Base-by-base conservation (phyloP, 1,140 invertebrate genomes). In the Neodiprion lecontei region DNA sequence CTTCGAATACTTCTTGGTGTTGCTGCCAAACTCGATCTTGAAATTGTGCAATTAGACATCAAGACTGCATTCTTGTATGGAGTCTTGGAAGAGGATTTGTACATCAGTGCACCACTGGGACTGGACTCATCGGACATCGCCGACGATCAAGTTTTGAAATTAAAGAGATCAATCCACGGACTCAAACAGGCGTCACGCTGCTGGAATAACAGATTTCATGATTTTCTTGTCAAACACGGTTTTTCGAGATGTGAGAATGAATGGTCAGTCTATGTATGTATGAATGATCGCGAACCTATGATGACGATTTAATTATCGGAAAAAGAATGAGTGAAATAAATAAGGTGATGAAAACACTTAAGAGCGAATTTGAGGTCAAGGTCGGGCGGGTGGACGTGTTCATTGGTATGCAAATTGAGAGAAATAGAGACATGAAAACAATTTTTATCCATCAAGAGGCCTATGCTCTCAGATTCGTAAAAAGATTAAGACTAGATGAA, bases 161-260 rank as follows among this genome's bases (percentile, higher is more conserved):
- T 84, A 9, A 81, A 81, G 10, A 77, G 77, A 48, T 48, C 75
- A 12, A 28, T 77, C 1, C 76, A 78, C n/a, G 75, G 75, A 7
- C 28, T 76, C 9, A 78, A 77, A 47, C 75, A 78, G 23, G 67
- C 75, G 4, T 70, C 72, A 9, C 61, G 77, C 11, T 78, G 73
- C 23, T 78, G 77, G 75, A 72, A 76, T 47, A 61, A 74, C 68
- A 78, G 68, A 53, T 78, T 82, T 67, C 72, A 61, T n/a, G 50
- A 74, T 7, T 81, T 84, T 70, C 66, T 89, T 12, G 71, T 75
- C 40, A 81, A 83, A 7, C 77, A 84, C 75, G 83, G 83, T 1
- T 86, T 90, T 69, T 73, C 70, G 0, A 79, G 78, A 11, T 81
- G 78, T 74, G 72, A 28, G 4, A 1, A 1, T 4, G 28, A 28